Percentiles rank a stretch among this genome's conserved stretches.
These are phyloP conservation scores for Phyllotreta striolata DNA, from an alignment of 2,888 invertebrate genomes.

Conservation along the genomic window DNA sequence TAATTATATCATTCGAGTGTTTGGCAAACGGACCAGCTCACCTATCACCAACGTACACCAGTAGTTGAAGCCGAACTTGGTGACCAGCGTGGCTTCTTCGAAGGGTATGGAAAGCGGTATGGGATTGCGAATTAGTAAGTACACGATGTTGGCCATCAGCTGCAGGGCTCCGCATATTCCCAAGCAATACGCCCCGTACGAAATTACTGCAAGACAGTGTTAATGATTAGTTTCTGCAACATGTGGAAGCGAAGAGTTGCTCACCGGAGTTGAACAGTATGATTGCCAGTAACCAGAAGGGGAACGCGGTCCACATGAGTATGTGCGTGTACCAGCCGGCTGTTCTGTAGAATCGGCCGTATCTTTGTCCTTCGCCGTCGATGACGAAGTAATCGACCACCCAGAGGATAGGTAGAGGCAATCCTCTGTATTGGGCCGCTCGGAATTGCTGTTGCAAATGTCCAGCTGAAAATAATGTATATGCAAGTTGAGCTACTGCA, in stretches of 20 bases:
- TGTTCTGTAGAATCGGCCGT: conserved; percentile 65
- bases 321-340: conserved; percentile 70
- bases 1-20: background rate
- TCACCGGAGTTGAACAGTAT: conserved; percentile 62
- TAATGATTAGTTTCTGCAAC: background rate
- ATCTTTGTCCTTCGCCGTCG: conserved; percentile 68
- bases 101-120: conserved; percentile 64
- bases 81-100: conserved; percentile 59
- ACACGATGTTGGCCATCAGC: conserved; percentile 64
- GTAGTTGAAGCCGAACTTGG: conserved; percentile 63
- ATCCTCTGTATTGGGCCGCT: conserved; percentile 64
- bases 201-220: conserved; percentile 54
- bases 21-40: conserved; percentile 47
- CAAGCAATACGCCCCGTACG: conserved; percentile 64
- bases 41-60: conserved; percentile 64
- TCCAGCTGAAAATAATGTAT: conserved; percentile 60
- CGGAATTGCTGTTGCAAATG: conserved; percentile 65
- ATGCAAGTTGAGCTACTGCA: conserved; percentile 2
- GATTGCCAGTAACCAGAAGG: conserved; percentile 66
- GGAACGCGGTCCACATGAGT: conserved; percentile 66
- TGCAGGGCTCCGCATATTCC: conserved; percentile 63
- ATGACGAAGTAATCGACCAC: conserved; percentile 69
- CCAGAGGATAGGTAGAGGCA: conserved; percentile 69
- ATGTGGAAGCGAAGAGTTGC: background rate
- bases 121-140: conserved; percentile 63